Evolutionary conservation across 2,888 invertebrate genomes (phyloP), one percentile per base, ranked within the genome.

Genomic region (Lydus trimaculatus): DNA sequence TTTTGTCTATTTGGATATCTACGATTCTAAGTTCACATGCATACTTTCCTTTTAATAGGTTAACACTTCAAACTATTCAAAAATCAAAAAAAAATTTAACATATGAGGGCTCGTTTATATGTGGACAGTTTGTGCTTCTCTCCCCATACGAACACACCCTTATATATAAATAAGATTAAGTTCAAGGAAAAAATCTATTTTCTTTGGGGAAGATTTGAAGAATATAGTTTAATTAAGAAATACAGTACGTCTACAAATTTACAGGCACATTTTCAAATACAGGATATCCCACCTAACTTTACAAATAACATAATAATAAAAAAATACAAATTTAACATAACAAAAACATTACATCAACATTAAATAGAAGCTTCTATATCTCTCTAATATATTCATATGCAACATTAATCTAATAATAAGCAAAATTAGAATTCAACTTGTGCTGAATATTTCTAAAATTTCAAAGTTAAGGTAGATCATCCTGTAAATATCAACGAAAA

Each of bases 31-130:
- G 61, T 67, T 62, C 66, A 70, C 72, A 71, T 73, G 69, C 71
- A 73, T 69, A 63, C 70, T 63, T 63, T 67, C n/a, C n/a, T 36
- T 63, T 64, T 48, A 62, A 59, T 70, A 63, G 63, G n/a, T 62
- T 69, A 70, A 75, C 73, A 73, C 65, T 69, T 76, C 75, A 77
- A 66, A 78, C 76, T 77, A 75, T 77, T 39, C 39, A 43, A 68
- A 72, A 71, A 73, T 77, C 7, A 11, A 13, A 33, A 1, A 1
- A 13, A 33, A 33, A 28, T 28, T 28, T n/a, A n/a, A n/a, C 33
- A 11, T 11, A 4, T 33, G 11, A 36, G 15, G 15, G 36, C 13
- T 2, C 36, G 36, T 36, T 7, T 1, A 43, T 5, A 39, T 5
- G 2, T n/a, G 15, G 3, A 43, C 43, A n/a, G 2, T 43, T 43